Conservation (phyloP, 2,888 invertebrate species). For the Kryphioiulus occultus region DNA sequence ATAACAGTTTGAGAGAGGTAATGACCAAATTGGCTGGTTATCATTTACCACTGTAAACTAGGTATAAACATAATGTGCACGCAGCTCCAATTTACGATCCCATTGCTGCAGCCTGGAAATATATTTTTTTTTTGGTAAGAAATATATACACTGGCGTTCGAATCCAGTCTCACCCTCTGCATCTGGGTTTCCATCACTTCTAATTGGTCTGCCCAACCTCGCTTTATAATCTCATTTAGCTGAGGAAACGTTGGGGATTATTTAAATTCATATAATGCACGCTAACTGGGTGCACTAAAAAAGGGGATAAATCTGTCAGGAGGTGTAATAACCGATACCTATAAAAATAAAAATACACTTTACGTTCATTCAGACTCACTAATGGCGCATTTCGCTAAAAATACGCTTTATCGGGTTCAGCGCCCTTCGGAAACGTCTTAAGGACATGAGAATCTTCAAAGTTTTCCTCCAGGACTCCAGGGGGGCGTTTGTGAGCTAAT, state of each 20-base stretch:
- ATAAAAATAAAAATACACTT: conserved; percentile 21
- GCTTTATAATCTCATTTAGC: conserved; percentile 1
- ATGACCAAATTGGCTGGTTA: not conserved
- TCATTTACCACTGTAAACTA: not conserved
- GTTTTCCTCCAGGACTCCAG: not conserved
- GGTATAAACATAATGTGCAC: not conserved
- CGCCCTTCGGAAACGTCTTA: not conserved
- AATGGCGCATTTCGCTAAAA: not conserved
- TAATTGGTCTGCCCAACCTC: not conserved
- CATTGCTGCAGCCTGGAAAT: not conserved
- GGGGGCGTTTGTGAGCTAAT: not conserved
- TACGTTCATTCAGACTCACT: not conserved
- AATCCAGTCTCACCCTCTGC: not conserved
- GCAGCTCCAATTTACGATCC: not conserved
- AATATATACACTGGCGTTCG: not conserved
- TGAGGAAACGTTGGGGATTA: not conserved
- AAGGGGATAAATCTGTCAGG: conserved; percentile 8
- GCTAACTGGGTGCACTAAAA: not conserved
- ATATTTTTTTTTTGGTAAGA: not conserved
- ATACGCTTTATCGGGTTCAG: not conserved
- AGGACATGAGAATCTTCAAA: not conserved
- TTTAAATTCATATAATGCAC: conserved; percentile 9
- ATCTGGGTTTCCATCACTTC: not conserved
- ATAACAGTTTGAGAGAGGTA: not conserved
- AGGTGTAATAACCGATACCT: not conserved